A percentile compares a stretch with the other conserved stretches of the same genome.
Conservation (phyloP, 2,888 invertebrate genomes). For the Crematogaster levior region DNA sequence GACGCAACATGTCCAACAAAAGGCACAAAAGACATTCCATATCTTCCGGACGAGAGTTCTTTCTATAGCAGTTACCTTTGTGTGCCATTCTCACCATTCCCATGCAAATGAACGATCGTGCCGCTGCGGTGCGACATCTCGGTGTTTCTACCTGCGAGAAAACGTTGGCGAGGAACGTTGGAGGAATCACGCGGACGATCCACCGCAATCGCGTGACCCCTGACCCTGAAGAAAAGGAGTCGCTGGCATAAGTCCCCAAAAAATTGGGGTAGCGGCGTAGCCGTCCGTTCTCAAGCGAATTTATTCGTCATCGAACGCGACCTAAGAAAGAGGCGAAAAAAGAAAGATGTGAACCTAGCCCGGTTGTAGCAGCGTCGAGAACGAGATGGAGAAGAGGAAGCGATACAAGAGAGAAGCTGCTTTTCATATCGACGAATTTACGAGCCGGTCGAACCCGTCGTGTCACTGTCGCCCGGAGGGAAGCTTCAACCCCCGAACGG, state of each 20-base stretch:
- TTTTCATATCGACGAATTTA: constrained; percentile 82
- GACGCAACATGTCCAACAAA: constrained; percentile 21
- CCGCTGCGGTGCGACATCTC: constrained; percentile 49
- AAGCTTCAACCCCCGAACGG: constrained; percentile 69
- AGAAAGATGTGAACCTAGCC: constrained; percentile 39
- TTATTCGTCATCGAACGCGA: constrained; percentile 52
- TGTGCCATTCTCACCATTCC: constrained; percentile 78
- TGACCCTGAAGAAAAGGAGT: constrained; percentile 59
- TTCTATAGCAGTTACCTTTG: constrained; percentile 59
- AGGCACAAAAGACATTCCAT: constrained; percentile 23
- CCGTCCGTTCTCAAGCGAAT: constrained; percentile 55
- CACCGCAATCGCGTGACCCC: constrained; percentile 66
- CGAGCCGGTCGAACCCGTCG: constrained; percentile 73
- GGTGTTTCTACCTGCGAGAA: constrained; percentile 65
- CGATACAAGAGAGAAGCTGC: constrained; percentile 64
- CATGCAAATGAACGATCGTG: constrained; percentile 77
- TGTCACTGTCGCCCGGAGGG: constrained; percentile 67
- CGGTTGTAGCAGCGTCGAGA: constrained; percentile 57
- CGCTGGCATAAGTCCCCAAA: constrained; percentile 37
- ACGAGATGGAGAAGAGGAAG: constrained; percentile 62
- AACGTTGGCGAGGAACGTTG: constrained; percentile 56
- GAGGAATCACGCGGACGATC: constrained; percentile 51
- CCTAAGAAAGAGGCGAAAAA: not conserved
- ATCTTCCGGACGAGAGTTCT: constrained; percentile 40
- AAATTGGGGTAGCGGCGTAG: constrained; percentile 52